Base-by-base conservation (phyloP, 2,797 vertebrate species). In the Sus cebifrons region DNA sequence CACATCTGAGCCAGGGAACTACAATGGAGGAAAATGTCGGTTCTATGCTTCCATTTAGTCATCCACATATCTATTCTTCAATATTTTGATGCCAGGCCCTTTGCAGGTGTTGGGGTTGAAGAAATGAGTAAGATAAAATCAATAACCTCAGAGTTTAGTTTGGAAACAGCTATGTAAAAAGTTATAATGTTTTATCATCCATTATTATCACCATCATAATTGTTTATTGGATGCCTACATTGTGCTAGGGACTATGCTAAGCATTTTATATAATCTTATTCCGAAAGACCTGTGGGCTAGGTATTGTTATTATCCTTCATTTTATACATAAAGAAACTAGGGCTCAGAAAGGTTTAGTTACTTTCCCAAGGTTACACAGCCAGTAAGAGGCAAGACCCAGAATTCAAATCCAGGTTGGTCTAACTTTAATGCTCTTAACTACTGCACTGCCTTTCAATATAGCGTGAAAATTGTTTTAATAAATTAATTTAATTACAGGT, bases 191-290 rank as follows among this genome's bases (percentile, higher is more conserved):
- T 93, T 23, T 82, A 54, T 52, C 58, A 92, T 83, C 60, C 94
- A 58, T 92, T 75, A 94, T 78, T 78, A 77, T 82, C 73, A 92
- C 77, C 60, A 92, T 32, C 52, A 92, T 49, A 74, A 93, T 32
- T 94, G 65, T 82, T 93, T 82, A 86, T 18, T 87, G 60, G 75
- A 67, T 85, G n/a, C 27, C 87, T 94, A 79, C 17, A 93, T 40
- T 81, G 62, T 85, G 49, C n/a, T 87, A 94, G 36, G 29, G 18
- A 83, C 36, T 82, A 12, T 78, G 56, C 18, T 95, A 96, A 92
- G 23, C 10, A 94, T 94, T 95, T 96, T 92, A 89, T 94, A 62
- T 79, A 83, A 44, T 86, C 52, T 83, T 25, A 82, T 68, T 93
- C 15, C 3, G 84, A 82, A 9, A 83, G 40, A 86, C 0, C 40